A percentile compares a stretch with the other conserved stretches of the same genome.
Evolutionary conservation across 2,888 invertebrate genomes (phyloP).

Genomic region (Leuctra nigra): DNA sequence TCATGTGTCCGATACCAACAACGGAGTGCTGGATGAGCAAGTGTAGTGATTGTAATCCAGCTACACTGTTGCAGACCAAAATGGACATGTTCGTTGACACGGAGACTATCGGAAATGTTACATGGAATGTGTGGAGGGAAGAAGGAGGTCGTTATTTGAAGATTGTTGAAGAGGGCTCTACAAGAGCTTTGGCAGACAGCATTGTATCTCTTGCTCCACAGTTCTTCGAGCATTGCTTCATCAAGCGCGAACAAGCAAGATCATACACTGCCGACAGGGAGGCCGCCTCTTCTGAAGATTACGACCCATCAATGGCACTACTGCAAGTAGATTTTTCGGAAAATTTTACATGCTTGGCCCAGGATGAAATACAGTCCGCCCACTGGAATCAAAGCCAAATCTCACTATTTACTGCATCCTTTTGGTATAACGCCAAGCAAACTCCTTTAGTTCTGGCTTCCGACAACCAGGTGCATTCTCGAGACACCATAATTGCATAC

Average conservation of each 20-base stretch:
- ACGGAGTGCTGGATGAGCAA: background rate
- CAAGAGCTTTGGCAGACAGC: background rate
- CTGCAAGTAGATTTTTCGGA: conserved; percentile 17
- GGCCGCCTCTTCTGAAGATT: background rate
- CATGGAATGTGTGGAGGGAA: background rate
- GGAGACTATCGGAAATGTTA: background rate
- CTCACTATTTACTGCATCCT: background rate
- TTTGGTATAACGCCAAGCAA: background rate
- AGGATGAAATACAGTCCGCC: conserved; percentile 15
- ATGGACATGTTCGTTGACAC: background rate
- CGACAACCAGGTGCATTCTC: conserved; percentile 9
- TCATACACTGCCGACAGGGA: background rate
- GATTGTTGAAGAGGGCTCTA: background rate
- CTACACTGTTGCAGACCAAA: background rate
- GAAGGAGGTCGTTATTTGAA: background rate
- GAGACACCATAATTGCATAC: conserved; percentile 8
- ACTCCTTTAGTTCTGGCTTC: background rate
- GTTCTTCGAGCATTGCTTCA: conserved; percentile 2
- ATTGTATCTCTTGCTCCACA: background rate
- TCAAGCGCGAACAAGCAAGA: background rate
- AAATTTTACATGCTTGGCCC: conserved; percentile 7
- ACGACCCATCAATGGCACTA: background rate
- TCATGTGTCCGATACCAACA: background rate
- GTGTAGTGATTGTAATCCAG: background rate
- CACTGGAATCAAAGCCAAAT: too few species aligned